phyloP scores from a whole-genome alignment of 2,797 vertebrate species.

The Aeoliscus strigatus region DNA sequence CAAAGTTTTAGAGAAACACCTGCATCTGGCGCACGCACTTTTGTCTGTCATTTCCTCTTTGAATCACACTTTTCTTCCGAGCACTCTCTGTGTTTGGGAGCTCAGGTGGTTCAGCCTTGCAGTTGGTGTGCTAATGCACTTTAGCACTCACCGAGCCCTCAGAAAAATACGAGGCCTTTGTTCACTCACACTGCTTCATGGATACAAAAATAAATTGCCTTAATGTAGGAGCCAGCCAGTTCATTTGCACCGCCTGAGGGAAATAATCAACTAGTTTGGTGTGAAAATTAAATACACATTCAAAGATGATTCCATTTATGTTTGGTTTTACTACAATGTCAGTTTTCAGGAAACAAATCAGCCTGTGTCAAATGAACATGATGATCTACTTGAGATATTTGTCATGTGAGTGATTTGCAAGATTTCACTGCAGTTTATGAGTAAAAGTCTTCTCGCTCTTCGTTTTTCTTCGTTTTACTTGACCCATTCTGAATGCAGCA shows the following conservation, averaged over 20 bases:
- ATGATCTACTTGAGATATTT: slow-evolving; percentile 16
- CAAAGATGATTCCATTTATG: slow-evolving; percentile 40
- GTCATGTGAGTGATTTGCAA: slow-evolving; percentile 11
- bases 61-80: slow-evolving; percentile 23
- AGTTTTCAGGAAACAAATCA: slow-evolving; percentile 33
- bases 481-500: too few species aligned
- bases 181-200: slow-evolving; percentile 31
- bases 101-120: slow-evolving; percentile 47
- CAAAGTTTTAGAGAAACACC: slow-evolving; percentile 60
- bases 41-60: slow-evolving; percentile 25
- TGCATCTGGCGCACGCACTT: slow-evolving; percentile 40
- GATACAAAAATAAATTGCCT: slow-evolving; percentile 44
- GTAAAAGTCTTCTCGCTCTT: too few species aligned
- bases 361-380: slow-evolving; percentile 11
- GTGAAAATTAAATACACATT: slow-evolving; percentile 41
- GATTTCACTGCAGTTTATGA: slow-evolving; percentile 23
- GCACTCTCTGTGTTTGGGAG: slow-evolving; percentile 29
- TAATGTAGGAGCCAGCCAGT: slow-evolving; percentile 44
- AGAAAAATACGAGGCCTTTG: slow-evolving; percentile 45
- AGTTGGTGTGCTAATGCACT: slow-evolving; percentile 40
- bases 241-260: slow-evolving; percentile 42
- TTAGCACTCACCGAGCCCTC: slow-evolving; percentile 35
- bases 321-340: slow-evolving; percentile 18
- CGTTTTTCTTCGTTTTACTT: too few species aligned
- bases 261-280: slow-evolving; percentile 49